Conservation (phyloP, 2,888 invertebrate genomes). For the Dolomedes plantarius region DNA sequence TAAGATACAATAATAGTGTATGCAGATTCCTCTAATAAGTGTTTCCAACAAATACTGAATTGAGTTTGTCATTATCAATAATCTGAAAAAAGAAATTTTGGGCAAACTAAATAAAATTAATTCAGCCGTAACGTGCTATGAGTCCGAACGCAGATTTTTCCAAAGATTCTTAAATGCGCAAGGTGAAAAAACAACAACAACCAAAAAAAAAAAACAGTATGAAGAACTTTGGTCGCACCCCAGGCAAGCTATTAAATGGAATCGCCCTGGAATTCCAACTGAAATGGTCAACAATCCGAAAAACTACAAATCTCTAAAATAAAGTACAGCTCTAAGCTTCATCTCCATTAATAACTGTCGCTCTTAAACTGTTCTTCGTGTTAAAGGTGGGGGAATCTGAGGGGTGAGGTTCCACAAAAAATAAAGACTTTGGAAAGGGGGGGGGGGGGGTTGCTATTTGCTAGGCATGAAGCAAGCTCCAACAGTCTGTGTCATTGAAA, state of each 20-base stretch:
- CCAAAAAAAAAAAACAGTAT: slow-evolving; percentile 26
- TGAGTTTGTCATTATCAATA: too few species aligned
- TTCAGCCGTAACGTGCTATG: too few species aligned
- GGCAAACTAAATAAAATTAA: too few species aligned
- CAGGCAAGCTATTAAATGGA: slow-evolving; percentile 59
- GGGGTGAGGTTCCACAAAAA: slow-evolving; percentile 47
- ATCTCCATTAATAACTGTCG: slow-evolving; percentile 69
- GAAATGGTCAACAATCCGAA: slow-evolving; percentile 49
- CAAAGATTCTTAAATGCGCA: slow-evolving; percentile 28
- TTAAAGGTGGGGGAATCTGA: slow-evolving; percentile 43
- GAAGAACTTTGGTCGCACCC: slow-evolving; percentile 43
- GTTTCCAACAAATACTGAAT: too few species aligned
- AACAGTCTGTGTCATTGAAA: slow-evolving; percentile 62
- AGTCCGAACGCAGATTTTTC: not conserved
- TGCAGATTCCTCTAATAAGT: too few species aligned
- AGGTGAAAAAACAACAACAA: slow-evolving; percentile 14
- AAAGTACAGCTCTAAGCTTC: slow-evolving; percentile 58
- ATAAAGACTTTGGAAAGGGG: slow-evolving; percentile 1
- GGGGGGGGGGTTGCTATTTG: slow-evolving; percentile 36
- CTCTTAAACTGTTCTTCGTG: slow-evolving; percentile 66
- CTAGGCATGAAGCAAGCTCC: slow-evolving; percentile 52
- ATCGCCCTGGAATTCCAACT: slow-evolving; percentile 53
- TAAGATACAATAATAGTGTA: too few species aligned
- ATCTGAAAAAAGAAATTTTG: too few species aligned
- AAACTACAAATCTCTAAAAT: slow-evolving; percentile 56